These are phyloP conservation scores for Trachops cirrhosus DNA, from an alignment of 2,797 vertebrate genomes.

Conservation along the genomic window DNA sequence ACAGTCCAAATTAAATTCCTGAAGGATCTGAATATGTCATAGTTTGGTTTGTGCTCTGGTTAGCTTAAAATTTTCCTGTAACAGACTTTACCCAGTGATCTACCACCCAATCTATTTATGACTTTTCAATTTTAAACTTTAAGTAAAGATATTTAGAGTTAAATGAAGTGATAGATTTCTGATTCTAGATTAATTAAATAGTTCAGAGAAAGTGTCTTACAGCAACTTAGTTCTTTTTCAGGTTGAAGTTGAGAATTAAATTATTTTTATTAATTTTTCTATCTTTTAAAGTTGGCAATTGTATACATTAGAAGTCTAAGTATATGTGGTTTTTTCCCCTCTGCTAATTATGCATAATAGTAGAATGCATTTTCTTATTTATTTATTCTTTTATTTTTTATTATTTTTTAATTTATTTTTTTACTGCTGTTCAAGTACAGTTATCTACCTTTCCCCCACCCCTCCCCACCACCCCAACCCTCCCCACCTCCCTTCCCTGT, in stretches of 20 bases:
- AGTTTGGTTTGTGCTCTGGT: background rate
- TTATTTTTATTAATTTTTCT: slow-evolving; percentile 26
- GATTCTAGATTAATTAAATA: background rate
- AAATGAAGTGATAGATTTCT: background rate
- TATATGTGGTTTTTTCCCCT: background rate
- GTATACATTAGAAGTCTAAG: background rate
- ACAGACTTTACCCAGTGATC: background rate
- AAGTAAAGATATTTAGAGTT: background rate
- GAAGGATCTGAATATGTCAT: background rate
- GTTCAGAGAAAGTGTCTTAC: background rate
- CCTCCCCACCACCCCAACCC: too few species aligned
- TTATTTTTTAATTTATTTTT: too few species aligned
- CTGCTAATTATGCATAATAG: background rate
- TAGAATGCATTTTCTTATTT: background rate
- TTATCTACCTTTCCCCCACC: too few species aligned
- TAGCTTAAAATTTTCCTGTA: background rate
- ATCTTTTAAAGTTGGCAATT: background rate
- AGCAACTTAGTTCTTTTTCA: background rate
- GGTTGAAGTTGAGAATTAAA: background rate
- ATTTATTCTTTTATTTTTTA: too few species aligned
- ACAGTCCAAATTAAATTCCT: background rate
- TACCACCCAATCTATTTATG: background rate
- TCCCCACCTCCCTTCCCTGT: too few species aligned
- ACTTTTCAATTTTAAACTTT: background rate
- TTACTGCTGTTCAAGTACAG: too few species aligned